Percentiles rank a stretch among this genome's conserved stretches.
These are phyloP conservation scores for Chaetura pelagica DNA, from an alignment of 2,113 vertebrate species.

Conservation along the genomic window DNA sequence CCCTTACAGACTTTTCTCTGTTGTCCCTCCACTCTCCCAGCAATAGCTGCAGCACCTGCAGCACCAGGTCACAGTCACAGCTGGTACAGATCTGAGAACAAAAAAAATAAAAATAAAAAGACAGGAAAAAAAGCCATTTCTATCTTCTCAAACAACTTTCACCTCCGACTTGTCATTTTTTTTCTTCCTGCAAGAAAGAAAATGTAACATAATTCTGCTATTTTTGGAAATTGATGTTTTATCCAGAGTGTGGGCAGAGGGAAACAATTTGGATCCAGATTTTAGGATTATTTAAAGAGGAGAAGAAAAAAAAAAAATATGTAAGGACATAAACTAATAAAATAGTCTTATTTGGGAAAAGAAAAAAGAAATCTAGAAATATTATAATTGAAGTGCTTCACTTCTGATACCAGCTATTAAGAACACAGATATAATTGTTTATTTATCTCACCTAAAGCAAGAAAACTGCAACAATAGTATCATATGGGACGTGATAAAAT, in stretches of 20 bases:
- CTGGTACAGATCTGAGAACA: neutral
- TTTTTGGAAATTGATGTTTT: constrained; percentile 13
- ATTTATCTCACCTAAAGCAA: neutral
- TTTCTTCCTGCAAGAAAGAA: neutral
- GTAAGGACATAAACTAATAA: neutral
- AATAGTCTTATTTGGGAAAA: neutral
- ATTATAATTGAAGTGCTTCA: neutral
- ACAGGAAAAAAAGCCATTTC: neutral
- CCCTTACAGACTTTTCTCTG: neutral
- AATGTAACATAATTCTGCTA: neutral
- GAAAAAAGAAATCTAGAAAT: neutral
- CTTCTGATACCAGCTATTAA: neutral
- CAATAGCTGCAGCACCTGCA: neutral
- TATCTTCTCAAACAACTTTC: neutral
- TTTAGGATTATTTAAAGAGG: neutral
- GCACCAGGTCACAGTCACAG: neutral
- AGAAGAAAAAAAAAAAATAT: neutral
- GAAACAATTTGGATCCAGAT: neutral
- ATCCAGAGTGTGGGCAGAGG: neutral
- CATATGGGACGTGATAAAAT: neutral
- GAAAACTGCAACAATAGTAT: neutral
- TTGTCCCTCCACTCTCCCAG: neutral
- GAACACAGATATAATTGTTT: neutral
- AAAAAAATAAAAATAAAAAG: neutral
- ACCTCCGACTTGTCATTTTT: neutral